These are phyloP conservation scores for Numenius phaeopus DNA, from an alignment of 2,797 vertebrate species.

Conservation along the genomic window DNA sequence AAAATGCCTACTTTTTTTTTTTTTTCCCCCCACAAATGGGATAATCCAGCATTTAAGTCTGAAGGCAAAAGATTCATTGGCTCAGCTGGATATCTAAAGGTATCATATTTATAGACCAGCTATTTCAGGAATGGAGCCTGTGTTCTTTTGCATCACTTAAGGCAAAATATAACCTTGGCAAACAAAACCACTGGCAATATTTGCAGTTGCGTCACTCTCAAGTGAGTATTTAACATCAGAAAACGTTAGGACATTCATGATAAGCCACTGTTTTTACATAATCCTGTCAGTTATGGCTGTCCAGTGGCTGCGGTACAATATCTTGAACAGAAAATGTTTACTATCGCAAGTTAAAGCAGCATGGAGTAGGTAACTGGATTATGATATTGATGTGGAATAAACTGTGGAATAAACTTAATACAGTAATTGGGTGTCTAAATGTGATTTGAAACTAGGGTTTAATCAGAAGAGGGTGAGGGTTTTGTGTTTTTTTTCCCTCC, in stretches of 20 bases:
- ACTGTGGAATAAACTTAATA: conserved; percentile 28
- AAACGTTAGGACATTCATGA: conserved; percentile 27
- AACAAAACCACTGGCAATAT: conserved; percentile 66
- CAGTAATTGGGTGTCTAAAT: conserved; percentile 29
- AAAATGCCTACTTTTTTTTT: neutral
- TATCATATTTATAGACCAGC: conserved; percentile 72
- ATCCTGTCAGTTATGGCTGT: conserved; percentile 56
- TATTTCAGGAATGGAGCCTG: conserved; percentile 69
- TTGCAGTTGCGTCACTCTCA: conserved; percentile 60
- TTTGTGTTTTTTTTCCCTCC: neutral
- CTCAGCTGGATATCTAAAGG: conserved; percentile 66
- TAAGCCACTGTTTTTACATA: conserved; percentile 59
- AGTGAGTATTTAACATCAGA: conserved; percentile 61
- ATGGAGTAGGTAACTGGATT: conserved; percentile 51
- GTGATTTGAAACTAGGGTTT: conserved; percentile 41
- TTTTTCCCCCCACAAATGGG: neutral
- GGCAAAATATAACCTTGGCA: conserved; percentile 73
- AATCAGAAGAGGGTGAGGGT: neutral
- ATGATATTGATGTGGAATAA: conserved; percentile 53
- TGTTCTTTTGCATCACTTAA: conserved; percentile 71
- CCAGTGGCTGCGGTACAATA: neutral
- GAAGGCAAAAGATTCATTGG: conserved; percentile 50
- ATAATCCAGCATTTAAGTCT: conserved; percentile 45
- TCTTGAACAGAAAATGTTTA: neutral
- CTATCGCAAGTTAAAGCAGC: conserved; percentile 35